Conservation (phyloP, 2,888 invertebrate genomes). For the Synanthedon myopaeformis region DNA sequence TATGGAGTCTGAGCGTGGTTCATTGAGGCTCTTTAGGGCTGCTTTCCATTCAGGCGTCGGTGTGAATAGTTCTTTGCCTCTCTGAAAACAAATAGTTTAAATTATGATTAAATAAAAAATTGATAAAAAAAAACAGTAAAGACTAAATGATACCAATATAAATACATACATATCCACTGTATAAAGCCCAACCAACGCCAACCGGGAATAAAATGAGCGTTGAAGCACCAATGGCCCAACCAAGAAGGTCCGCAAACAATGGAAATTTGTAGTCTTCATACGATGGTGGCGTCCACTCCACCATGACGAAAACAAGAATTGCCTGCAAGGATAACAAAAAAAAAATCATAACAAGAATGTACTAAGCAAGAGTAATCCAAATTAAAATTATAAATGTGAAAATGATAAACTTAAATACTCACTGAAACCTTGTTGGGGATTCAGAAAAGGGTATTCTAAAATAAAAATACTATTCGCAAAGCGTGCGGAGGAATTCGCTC, state of each 20-base stretch:
- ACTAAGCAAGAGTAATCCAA: slow-evolving; percentile 8
- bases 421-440: no score
- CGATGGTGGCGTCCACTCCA: slow-evolving; percentile 72
- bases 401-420: no score
- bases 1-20: slow-evolving; percentile 22
- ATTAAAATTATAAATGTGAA: background rate
- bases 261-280: slow-evolving; percentile 79
- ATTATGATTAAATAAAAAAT: background rate
- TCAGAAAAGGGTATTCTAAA: no score
- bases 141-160: background rate
- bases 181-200: slow-evolving; percentile 61
- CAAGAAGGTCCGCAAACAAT: slow-evolving; percentile 75
- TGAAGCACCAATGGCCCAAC: slow-evolving; percentile 77
- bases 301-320: slow-evolving; percentile 79
- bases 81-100: slow-evolving; percentile 30
- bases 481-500: no score
- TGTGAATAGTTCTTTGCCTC: slow-evolving; percentile 59
- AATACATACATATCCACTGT: slow-evolving; percentile 51
- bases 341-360: slow-evolving; percentile 10
- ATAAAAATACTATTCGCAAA: no score
- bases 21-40: slow-evolving; percentile 19
- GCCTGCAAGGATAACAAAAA: slow-evolving; percentile 54
- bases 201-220: slow-evolving; percentile 78
- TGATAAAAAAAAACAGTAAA: background rate
- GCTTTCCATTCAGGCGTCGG: slow-evolving; percentile 66